These are phyloP conservation scores for Chamaetylas fuelleborni DNA, from an alignment of 2,113 vertebrate species.

Conservation along the genomic window DNA sequence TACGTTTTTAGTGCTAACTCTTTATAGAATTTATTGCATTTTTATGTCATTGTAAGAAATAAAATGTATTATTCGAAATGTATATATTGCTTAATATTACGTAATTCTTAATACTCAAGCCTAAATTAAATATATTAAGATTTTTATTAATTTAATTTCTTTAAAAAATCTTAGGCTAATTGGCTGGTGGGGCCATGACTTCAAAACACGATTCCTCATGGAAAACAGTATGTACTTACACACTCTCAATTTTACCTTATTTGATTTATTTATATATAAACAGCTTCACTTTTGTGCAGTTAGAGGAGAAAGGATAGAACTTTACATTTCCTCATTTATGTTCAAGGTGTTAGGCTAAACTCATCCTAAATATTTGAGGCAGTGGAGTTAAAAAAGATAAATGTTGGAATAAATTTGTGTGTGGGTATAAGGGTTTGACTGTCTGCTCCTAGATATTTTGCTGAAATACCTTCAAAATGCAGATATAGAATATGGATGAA, in stretches of 20 bases:
- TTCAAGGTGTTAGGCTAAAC: not conserved
- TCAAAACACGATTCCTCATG: constrained; percentile 89
- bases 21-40: not conserved
- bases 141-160: not conserved
- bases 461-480: constrained; percentile 9
- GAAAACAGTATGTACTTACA: constrained; percentile 81
- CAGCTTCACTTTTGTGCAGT: not conserved
- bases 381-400: not conserved
- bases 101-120: not conserved
- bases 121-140: not conserved
- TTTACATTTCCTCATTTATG: not conserved
- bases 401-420: not conserved
- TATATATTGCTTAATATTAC: not conserved
- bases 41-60: not conserved
- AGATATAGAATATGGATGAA: not conserved
- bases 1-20: not conserved
- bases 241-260: not conserved
- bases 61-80: not conserved
- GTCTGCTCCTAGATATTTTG: not conserved
- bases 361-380: not conserved
- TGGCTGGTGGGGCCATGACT: constrained; percentile 93
- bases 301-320: not conserved
- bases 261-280: not conserved
- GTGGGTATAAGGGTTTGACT: not conserved
- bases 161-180: constrained; percentile 74